Evolutionary conservation across 2,888 invertebrate species (phyloP).

Genomic region (Zelleria hepariella): DNA sequence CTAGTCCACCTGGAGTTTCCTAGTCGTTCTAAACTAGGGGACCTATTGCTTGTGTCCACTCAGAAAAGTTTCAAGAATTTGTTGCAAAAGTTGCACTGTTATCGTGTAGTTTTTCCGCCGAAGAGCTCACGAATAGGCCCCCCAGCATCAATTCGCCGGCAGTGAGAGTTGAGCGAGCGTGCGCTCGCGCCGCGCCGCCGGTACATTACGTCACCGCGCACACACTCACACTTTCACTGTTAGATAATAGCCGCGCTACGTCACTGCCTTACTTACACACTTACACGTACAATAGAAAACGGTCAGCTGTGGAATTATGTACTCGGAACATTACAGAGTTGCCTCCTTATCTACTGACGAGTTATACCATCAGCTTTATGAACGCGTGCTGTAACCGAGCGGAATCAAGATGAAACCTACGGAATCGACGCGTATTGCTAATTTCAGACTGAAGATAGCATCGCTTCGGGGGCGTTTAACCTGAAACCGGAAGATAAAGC

Average conservation of each 20-base stretch:
- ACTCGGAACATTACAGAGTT: not conserved
- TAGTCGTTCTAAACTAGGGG: slow-evolving; percentile 28
- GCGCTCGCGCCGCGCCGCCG: slow-evolving; percentile 28
- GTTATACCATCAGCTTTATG: not conserved
- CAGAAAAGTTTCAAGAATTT: not conserved
- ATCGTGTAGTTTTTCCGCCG: not conserved
- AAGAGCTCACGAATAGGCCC: not conserved
- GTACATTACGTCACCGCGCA: slow-evolving; percentile 56
- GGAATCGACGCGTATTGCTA: not conserved
- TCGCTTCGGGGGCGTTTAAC: not conserved
- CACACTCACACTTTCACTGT: slow-evolving; percentile 67
- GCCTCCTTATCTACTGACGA: not conserved
- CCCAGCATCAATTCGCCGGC: not conserved
- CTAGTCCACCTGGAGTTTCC: slow-evolving; percentile 46
- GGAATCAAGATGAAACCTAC: not conserved
- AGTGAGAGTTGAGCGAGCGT: slow-evolving; percentile 8
- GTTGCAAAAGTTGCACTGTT: not conserved
- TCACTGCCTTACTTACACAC: slow-evolving; percentile 66
- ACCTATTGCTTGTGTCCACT: not conserved
- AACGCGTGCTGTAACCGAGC: not conserved
- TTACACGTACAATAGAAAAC: slow-evolving; percentile 58
- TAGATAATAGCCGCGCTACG: slow-evolving; percentile 60
- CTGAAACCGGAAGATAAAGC: not conserved
- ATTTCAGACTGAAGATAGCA: not conserved
- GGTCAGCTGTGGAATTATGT: slow-evolving; percentile 32